Base-by-base conservation (phyloP, 2,797 vertebrate genomes). In the Microctenopoma stevenorrisi region DNA sequence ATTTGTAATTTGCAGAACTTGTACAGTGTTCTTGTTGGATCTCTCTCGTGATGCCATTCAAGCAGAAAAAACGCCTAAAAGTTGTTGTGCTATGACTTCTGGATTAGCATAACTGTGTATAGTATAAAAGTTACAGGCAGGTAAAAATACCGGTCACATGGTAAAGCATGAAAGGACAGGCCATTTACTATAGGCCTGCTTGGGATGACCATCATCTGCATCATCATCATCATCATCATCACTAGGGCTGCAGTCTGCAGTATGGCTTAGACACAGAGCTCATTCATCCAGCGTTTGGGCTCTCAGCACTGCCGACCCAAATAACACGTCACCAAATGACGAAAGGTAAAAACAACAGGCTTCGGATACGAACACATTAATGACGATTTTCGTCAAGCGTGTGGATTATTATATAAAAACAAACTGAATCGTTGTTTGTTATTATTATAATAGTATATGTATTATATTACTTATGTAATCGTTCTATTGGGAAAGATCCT, bases 251-350 rank as follows among this genome's bases (percentile, higher is more conserved):
- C 70, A 75, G 72, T 70, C 62, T 59, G 70, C 62, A 78, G 61
- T 47, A 5, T 12, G 8, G 16, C 46, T 15, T 18, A 60, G 58
- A 76, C 58, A 64, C 38, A 66, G 26, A 33, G 70, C 38, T 68
- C 43, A 26, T 80, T 76, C 67, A 81, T 38, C 64, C 11, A 70
- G 74, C 73, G 52, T 55, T 51, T 60, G 42, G 64, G 52, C 65
- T 62, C 53, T 42, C 66, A 71, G 70, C 62, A 57, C 68, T 54
- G 62, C 59, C 38, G 46, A 75, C 58, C 76, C 72, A 79, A 71
- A 86, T 75, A 73, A 80, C 68, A 88, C 86, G 84, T 88, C 88
- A 90, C 46, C 69, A 70, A 38, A 82, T 81, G 72, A 89, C 81
- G 66, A 79, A 54, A 85, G 22, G 60, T 52, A 57, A 70, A 68